Base-by-base conservation (phyloP, 2,797 vertebrate species). In the Nothura maculosa region DNA sequence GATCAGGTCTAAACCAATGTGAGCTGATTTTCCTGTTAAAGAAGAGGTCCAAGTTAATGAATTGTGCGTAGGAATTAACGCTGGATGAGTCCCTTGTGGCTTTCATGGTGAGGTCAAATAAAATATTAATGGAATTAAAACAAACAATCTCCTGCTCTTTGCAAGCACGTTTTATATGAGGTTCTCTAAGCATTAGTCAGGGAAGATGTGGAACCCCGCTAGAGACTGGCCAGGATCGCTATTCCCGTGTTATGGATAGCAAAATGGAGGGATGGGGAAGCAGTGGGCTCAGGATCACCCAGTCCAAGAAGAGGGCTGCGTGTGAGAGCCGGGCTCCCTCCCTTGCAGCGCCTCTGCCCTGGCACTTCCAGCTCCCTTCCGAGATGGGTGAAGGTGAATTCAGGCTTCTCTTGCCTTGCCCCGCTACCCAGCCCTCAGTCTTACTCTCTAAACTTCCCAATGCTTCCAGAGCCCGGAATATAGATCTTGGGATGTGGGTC, bases 111-210 rank as follows among this genome's bases (percentile, higher is more conserved):
- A 94, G 58, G 95, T 87, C 84, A 94, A 85, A 89, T 96, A 80
- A 96, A 96, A 96, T 96, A 96, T 94, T 96, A 90, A 97, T 95
- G 83, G 61, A 95, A 87, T 92, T 92, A 90, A 95, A 94, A 83
- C 80, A 81, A 94, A 77, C 77, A 94, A 6, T 82, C 73, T 61
- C 74, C 48, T 43, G 68, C 58, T 94, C 72, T 91, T 94, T 68
- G 66, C 81, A 93, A 47, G 57, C 91, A 76, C 75, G 80, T 96
- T 91, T 81, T 5, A 1, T 43, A 50, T 76, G 66, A 70, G 32
- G 73, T 89, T 94, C 67, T 85, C 6, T 76, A 72, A 77, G 60
- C 16, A 2, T 16, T 72, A 79, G 83, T 78, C 75, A 70, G 80
- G 63, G 61, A 92, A 69, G 57, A 55, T 68, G 66, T 24, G 79